Evolutionary conservation across 2,888 invertebrate genomes (phyloP), one percentile per base, ranked within the genome.

Genomic region (Netelia melanura): DNA sequence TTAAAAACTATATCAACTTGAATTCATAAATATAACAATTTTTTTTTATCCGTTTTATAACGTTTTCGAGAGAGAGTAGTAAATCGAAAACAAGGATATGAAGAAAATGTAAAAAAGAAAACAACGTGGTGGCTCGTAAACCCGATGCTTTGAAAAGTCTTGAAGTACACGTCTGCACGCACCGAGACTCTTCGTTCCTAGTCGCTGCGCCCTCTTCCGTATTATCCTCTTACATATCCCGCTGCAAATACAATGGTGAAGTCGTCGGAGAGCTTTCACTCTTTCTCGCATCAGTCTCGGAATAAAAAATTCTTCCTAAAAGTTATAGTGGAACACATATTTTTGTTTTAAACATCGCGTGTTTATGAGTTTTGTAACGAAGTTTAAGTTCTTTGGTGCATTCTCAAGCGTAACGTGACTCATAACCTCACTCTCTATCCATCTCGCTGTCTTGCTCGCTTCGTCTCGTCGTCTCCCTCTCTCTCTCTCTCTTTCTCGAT

Each of bases 321-420:
- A 30, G 30, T 30, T 30, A 30, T 30, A 30, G 30, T 30, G 30
- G 30, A 30, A 30, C 30, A 30, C 30, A 5, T 5, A 30, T 30
- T 30, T 30, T 30, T 30, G 30, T 30, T 30, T 30, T 30, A 30
- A 30, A 30, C 5, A 30, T 30, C 5, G 52, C 52, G n/a, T n/a
- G 52, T 52, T n/a, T 14, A 3, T 23, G n/a, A 14, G 25, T 77
- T 77, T 76, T 61, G 30, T 77, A 52, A n/a, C 14, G 52, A 30
- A 30, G 30, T 5, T 30, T n/a, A 52, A n/a, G 52, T 58, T 68
- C 58, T 62, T 23, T 76, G 43, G 67, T 30, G 30, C 54, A 68
- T 77, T 65, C 76, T 76, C 30, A 58, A 48, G 58, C 58, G 68
- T 58, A 68, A 58, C 77, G 77, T 68, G 77, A 77, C 68, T 77